Evolutionary conservation across 2,113 vertebrate species (phyloP).

Genomic region (Cariama cristata): DNA sequence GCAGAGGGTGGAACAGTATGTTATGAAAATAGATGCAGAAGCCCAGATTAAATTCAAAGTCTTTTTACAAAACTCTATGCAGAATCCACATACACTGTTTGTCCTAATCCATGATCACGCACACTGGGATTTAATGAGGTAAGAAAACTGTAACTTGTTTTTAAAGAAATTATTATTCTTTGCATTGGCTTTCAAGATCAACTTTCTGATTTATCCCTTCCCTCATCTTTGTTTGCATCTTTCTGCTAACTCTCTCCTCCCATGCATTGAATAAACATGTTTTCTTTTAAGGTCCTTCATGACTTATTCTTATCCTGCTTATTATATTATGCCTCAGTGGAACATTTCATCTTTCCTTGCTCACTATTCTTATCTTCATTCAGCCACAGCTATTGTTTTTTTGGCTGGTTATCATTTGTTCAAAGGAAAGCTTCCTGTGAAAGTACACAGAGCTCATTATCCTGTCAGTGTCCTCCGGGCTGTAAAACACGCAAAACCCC

Average conservation of each 20-base stretch:
- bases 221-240: background rate
- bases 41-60: constrained; percentile 85
- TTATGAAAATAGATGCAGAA: constrained; percentile 89
- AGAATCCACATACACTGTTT: constrained; percentile 93
- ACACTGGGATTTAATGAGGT: constrained; percentile 95
- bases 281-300: background rate
- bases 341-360: background rate
- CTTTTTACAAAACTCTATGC: constrained; percentile 89
- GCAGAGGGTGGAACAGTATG: constrained; percentile 85
- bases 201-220: background rate
- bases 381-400: background rate
- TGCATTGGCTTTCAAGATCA: background rate
- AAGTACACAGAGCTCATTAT: background rate
- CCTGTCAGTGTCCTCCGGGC: background rate
- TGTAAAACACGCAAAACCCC: background rate
- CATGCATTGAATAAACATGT: background rate
- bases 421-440: background rate
- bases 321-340: background rate
- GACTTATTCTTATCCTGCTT: background rate
- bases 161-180: background rate
- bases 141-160: background rate
- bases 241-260: background rate
- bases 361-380: background rate
- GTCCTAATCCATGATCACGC: constrained; percentile 96
- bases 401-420: background rate